Conservation (phyloP, 2,113 vertebrate species). For the Alosa alosa region DNA sequence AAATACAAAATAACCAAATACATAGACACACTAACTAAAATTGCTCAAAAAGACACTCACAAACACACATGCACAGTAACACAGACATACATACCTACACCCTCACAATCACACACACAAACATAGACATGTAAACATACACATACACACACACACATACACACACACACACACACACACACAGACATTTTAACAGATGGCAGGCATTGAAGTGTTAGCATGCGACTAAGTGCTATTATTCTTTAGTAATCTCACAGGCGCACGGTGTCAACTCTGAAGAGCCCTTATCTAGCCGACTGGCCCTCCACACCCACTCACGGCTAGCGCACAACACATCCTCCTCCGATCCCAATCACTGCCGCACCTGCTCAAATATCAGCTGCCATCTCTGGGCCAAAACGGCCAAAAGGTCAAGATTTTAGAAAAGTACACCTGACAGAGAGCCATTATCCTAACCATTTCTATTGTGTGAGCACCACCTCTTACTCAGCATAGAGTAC, state of each 20-base stretch:
- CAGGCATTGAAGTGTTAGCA: conserved; percentile 21
- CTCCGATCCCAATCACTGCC: background rate
- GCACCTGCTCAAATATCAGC: too few species aligned
- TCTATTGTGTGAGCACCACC: background rate
- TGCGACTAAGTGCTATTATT: conserved; percentile 48
- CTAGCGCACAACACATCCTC: background rate
- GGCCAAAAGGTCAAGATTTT: background rate
- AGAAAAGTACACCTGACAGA: background rate
- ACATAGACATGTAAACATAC: conserved; percentile 12
- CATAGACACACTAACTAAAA: too few species aligned
- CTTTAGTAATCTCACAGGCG: conserved; percentile 48
- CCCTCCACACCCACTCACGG: background rate
- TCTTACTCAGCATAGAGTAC: background rate
- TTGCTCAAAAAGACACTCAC: too few species aligned
- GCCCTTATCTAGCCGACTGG: conserved; percentile 34
- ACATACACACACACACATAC: conserved; percentile 39
- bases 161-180: conserved; percentile 34
- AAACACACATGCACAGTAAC: too few species aligned
- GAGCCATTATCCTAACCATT: background rate
- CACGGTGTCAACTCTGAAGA: conserved; percentile 45
- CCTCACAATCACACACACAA: conserved; percentile 32
- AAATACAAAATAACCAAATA: background rate
- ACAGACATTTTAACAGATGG: conserved; percentile 34
- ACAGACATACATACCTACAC: too few species aligned
- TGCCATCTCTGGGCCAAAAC: background rate